Base-by-base conservation (phyloP, 2,797 vertebrate species). In the Knipowitschia caucasica region DNA sequence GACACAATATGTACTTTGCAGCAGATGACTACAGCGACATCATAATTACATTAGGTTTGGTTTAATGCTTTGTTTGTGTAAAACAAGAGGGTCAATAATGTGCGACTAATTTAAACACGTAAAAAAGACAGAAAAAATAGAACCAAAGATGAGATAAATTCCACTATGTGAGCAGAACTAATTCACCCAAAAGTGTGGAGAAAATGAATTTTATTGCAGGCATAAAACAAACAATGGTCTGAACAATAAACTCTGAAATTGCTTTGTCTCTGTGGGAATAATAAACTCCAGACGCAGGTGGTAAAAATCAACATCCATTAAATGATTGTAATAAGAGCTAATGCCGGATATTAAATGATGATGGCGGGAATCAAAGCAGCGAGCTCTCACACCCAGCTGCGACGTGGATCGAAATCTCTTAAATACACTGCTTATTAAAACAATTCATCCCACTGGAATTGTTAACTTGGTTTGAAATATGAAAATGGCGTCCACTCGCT, bases 241-340 rank as follows among this genome's bases (percentile, higher is more conserved):
- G 15, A 30, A 47, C 26, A 47, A 47, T 31, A 47, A 47, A 47
- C 27, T 30, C 26, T 30, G 26, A 20, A 30, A 47, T 47, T 9
- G 44, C 27, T 47, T 30, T 47, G 26, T 47, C 27, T 47, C 44
- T 18, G 27, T 4, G 8, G 44, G 15, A 31, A 26, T 30, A 27
- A 47, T 47, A 47, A 47, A 47, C 25, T n/a, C 9, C 26, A 46
- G 25, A 46, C 26, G 15, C 44, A 47, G 44, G 26, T 18, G 44
- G 44, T 47, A 47, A 47, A 44, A 47, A 20, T 30, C 44, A 47
- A 30, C 26, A 47, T 20, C 44, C 44, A 47, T 47, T 47, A 47
- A 47, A 47, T 30, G 15, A 47, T 47, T 30, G 27, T 30, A 47
- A 30, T 47, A 47, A 47, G 27, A 12, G 27, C 11, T 47, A 47